These are phyloP conservation scores for Proterorhinus semilunaris DNA, from an alignment of 2,113 vertebrate species.

Conservation along the genomic window DNA sequence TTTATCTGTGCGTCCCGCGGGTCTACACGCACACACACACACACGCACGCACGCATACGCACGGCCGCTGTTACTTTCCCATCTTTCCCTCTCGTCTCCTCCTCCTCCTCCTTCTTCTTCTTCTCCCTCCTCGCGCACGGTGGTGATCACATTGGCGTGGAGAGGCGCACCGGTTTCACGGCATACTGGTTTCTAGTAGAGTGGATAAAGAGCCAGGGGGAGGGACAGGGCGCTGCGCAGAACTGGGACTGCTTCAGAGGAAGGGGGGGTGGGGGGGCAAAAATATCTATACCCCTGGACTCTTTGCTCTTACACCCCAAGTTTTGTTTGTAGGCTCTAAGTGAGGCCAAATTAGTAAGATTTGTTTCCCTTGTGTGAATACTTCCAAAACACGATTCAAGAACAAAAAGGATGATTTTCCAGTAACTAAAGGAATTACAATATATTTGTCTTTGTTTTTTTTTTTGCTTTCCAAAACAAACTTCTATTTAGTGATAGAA, in stretches of 20 bases:
- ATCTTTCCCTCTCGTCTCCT: neutral
- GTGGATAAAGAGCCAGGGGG: conserved; percentile 75
- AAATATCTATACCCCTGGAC: conserved; percentile 4
- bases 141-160: conserved; percentile 51
- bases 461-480: too few relatives aligned
- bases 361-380: neutral
- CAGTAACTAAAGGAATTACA: too few relatives aligned
- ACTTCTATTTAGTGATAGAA: too few relatives aligned
- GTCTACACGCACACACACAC: conserved; percentile 9
- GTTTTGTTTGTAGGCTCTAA: neutral
- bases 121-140: conserved; percentile 17
- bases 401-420: neutral
- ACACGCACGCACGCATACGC: conserved; percentile 4
- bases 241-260: conserved; percentile 7
- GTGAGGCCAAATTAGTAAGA: neutral
- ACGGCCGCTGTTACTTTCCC: conserved; percentile 27
- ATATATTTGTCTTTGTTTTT: too few relatives aligned
- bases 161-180: conserved; percentile 65
- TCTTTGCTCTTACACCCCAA: neutral
- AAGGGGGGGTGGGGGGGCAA: conserved; percentile 11
- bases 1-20: conserved; percentile 41
- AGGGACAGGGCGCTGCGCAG: conserved; percentile 41
- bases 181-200: conserved; percentile 76
- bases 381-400: neutral
- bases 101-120: neutral